phyloP scores from a whole-genome alignment of 2,888 invertebrate species.

The Conomelus anceps region DNA sequence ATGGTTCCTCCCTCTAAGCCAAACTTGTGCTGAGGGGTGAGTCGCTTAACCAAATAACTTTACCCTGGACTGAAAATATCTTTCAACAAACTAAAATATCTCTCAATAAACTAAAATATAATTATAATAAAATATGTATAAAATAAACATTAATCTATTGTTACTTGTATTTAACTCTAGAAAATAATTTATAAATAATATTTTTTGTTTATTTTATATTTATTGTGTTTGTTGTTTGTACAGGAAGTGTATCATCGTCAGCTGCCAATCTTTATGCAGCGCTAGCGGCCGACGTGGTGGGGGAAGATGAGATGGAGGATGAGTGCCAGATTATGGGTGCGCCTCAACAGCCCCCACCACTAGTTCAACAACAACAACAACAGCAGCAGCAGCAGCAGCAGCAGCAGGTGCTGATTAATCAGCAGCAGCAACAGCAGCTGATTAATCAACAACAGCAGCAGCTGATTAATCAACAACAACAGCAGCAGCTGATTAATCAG shows the following conservation, averaged over 20 bases:
- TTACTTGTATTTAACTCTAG: no score
- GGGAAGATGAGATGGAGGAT: conserved; percentile 54
- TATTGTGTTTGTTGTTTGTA: background rate
- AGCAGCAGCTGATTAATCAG: conserved; percentile 41
- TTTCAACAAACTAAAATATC: no score
- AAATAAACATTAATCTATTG: no score
- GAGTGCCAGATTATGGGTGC: background rate
- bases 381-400: background rate
- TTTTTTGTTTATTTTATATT: background rate
- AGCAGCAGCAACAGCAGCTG: background rate
- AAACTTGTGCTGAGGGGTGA: no score
- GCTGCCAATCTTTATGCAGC: conserved; percentile 82
- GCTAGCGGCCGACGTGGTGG: conserved; percentile 73
- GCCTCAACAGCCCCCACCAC: conserved; percentile 11
- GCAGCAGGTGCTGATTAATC: background rate
- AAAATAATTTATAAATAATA: no score
- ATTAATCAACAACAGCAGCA: background rate
- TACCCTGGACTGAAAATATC: no score
- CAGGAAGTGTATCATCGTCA: conserved; percentile 58
- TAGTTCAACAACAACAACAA: conserved; percentile 41
- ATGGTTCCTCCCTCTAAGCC: no score
- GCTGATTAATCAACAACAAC: conserved; percentile 32
- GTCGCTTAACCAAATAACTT: no score
- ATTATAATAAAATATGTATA: no score
- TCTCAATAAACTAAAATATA: no score